phyloP scores from a whole-genome alignment of 2,797 vertebrate genomes.

The Sus cebifrons region DNA sequence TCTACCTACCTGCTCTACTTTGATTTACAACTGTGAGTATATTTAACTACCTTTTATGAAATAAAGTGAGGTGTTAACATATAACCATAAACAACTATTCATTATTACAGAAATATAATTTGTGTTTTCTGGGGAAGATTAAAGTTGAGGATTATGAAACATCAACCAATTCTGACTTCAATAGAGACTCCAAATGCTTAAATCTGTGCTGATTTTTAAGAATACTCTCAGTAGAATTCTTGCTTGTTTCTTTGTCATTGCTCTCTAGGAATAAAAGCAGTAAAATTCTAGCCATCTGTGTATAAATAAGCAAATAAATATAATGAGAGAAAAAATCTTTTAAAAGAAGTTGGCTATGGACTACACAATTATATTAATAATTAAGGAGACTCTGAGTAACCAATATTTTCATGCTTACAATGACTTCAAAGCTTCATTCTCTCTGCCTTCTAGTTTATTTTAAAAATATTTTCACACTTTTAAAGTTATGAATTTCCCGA shows the following conservation, averaged over 20 bases:
- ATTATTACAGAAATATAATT: not conserved
- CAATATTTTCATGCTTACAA: not conserved
- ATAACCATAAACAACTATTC: not conserved
- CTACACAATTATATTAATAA: not conserved
- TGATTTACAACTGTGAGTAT: not conserved
- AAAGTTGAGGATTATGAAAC: slow-evolving; percentile 33
- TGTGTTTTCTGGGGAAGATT: not conserved
- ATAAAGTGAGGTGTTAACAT: not conserved
- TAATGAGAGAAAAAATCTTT: not conserved
- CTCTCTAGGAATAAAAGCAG: not conserved
- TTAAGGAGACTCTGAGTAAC: not conserved
- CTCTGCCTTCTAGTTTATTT: not conserved
- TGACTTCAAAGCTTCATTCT: not conserved
- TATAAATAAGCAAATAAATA: not conserved
- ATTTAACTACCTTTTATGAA: slow-evolving; percentile 38
- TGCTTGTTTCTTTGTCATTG: not conserved
- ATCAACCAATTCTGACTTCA: slow-evolving; percentile 23
- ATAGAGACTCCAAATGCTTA: not conserved
- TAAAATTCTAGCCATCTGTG: not conserved
- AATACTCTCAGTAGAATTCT: not conserved
- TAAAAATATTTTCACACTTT: not conserved
- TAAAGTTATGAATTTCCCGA: not conserved
- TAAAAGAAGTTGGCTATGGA: not conserved
- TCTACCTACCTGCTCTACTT: not conserved
- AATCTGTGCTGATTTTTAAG: not conserved